These are phyloP conservation scores for Gobio occitaniae DNA, from an alignment of 2,797 vertebrate genomes.

Conservation along the genomic window DNA sequence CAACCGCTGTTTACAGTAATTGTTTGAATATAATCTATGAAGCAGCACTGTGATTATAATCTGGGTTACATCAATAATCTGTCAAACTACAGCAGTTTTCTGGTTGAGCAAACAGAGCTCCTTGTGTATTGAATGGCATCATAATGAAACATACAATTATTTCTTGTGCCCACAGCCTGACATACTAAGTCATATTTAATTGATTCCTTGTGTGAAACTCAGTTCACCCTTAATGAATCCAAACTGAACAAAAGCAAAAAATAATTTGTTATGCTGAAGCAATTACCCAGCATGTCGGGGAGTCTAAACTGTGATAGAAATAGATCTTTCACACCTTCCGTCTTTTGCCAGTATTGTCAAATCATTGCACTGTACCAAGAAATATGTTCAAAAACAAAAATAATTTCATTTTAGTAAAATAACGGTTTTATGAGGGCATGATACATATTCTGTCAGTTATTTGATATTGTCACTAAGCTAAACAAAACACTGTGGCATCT, in stretches of 20 bases:
- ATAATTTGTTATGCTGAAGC: conserved; percentile 81
- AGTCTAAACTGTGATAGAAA: conserved; percentile 74
- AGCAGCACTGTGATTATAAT: conserved; percentile 29
- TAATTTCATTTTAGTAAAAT: conserved; percentile 37
- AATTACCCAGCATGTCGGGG: conserved; percentile 74
- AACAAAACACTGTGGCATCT: background rate
- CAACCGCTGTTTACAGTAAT: conserved; percentile 68
- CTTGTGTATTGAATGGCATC: conserved; percentile 18
- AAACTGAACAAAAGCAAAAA: conserved; percentile 76
- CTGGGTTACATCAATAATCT: conserved; percentile 24
- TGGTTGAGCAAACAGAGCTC: conserved; percentile 18
- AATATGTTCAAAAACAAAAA: conserved; percentile 46
- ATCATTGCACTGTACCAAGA: conserved; percentile 63
- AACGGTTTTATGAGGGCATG: conserved; percentile 26
- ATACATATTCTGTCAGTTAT: conserved; percentile 21
- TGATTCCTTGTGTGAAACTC: conserved; percentile 82
- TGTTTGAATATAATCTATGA: conserved; percentile 64
- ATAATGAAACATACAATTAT: conserved; percentile 23
- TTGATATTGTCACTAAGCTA: conserved; percentile 23
- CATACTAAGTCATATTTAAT: conserved; percentile 85
- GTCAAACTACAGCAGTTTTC: conserved; percentile 4
- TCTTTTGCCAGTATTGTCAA: conserved; percentile 71
- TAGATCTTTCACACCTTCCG: conserved; percentile 71
- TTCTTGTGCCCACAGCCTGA: conserved; percentile 75
- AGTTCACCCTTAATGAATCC: conserved; percentile 78